Percentiles rank a stretch among this genome's conserved stretches.
These are phyloP conservation scores for Amblyopsis rosae DNA, from an alignment of 2,113 vertebrate species.

Conservation along the genomic window DNA sequence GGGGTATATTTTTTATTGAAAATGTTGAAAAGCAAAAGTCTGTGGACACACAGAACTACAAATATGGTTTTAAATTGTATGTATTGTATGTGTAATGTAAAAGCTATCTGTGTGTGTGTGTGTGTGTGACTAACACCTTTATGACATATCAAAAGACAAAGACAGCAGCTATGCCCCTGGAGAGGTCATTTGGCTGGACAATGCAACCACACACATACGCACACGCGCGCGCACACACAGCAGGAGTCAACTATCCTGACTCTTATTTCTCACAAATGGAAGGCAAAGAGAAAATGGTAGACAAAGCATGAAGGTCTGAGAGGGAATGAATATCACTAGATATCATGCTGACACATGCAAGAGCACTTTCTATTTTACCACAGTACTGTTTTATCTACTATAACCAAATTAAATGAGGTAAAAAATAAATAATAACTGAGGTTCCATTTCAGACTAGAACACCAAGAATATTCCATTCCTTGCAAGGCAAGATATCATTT, in stretches of 20 bases:
- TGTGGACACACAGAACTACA: too few relatives aligned
- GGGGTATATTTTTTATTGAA: neutral
- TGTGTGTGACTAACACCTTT: too few relatives aligned
- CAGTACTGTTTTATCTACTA: too few relatives aligned
- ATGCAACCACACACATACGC: neutral
- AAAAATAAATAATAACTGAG: too few relatives aligned
- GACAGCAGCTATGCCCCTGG: slow-evolving; percentile 42
- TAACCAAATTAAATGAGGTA: too few relatives aligned
- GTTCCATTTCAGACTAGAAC: too few relatives aligned
- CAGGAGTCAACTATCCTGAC: slow-evolving; percentile 25
- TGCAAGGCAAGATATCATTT: too few relatives aligned
- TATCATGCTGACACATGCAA: neutral
- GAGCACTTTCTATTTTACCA: neutral
- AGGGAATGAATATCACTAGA: neutral
- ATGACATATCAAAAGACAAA: slow-evolving; percentile 40
- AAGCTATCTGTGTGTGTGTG: too few relatives aligned
- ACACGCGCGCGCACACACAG: slow-evolving; percentile 15
- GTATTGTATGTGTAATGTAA: too few relatives aligned
- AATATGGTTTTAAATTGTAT: too few relatives aligned
- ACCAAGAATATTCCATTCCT: too few relatives aligned
- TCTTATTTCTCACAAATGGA: slow-evolving; percentile 31
- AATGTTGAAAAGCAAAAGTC: too few relatives aligned
- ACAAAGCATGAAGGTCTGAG: slow-evolving; percentile 9
- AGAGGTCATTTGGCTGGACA: slow-evolving; percentile 55
- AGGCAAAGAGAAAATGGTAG: slow-evolving; percentile 3